These are phyloP conservation scores for Apis cerana DNA, from an alignment of 1,140 invertebrate species.

Conservation along the genomic window DNA sequence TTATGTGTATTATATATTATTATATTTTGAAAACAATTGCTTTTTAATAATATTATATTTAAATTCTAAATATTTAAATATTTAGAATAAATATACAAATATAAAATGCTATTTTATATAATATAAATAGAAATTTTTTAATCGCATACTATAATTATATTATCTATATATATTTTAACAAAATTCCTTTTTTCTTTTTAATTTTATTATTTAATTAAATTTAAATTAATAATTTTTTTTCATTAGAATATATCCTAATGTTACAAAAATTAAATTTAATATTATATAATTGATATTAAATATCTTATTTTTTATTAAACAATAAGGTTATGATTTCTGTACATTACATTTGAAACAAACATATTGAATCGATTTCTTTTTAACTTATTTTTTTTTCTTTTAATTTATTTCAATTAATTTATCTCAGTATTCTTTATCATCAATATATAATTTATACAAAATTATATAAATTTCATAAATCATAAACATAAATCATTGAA, in stretches of 20 bases:
- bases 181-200: neutral
- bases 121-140: constrained; percentile 7
- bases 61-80: neutral
- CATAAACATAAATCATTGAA: constrained; percentile 37
- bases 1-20: constrained; percentile 2
- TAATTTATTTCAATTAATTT: neutral
- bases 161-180: neutral
- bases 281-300: neutral
- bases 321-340: constrained; percentile 28
- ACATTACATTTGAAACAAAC: neutral
- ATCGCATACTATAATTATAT: neutral
- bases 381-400: neutral
- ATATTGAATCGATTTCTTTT: neutral
- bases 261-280: neutral
- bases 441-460: neutral
- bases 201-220: neutral
- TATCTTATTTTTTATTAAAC: neutral
- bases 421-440: neutral
- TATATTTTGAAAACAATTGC: neutral
- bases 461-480: constrained; percentile 28
- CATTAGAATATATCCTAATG: neutral
- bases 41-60: neutral
- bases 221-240: neutral
- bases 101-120: neutral
- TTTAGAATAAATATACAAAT: neutral